Evolutionary conservation across 1,140 invertebrate species (phyloP).

Genomic region (Drosophila kepulauana): DNA sequence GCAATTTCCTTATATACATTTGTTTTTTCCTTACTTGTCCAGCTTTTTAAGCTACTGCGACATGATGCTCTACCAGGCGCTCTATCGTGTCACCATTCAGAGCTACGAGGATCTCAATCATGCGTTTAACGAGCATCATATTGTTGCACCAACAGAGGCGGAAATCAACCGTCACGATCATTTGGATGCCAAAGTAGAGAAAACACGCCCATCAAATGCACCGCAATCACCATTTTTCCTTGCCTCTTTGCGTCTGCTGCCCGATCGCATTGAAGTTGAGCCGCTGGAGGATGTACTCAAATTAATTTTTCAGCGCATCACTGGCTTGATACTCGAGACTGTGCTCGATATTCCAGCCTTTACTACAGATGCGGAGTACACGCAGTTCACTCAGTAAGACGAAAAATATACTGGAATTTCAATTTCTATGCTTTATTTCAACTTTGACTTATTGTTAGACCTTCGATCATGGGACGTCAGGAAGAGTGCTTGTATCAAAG

Average conservation of each 20-base stretch:
- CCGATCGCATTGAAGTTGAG: slow-evolving; percentile 83
- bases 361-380: slow-evolving; percentile 65
- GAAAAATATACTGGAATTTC: too few relatives aligned
- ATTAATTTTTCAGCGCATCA: slow-evolving; percentile 78
- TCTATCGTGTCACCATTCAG: slow-evolving; percentile 65
- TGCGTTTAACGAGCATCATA: slow-evolving; percentile 64
- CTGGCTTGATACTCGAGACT: slow-evolving; percentile 84
- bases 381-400: slow-evolving; percentile 66
- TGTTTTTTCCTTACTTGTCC: too few relatives aligned
- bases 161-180: slow-evolving; percentile 49
- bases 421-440: background rate
- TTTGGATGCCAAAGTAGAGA: slow-evolving; percentile 60
- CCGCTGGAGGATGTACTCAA: slow-evolving; percentile 82
- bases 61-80: slow-evolving; percentile 71
- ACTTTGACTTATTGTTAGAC: slow-evolving; percentile 79
- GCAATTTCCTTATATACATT: too few relatives aligned
- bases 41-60: slow-evolving; percentile 74
- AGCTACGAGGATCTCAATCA: slow-evolving; percentile 63
- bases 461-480: slow-evolving; percentile 88
- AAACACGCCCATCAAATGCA: slow-evolving; percentile 46
- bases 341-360: slow-evolving; percentile 72
- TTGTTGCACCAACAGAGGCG: slow-evolving; percentile 56
- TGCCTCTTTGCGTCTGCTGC: slow-evolving; percentile 70
- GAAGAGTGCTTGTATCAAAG: slow-evolving; percentile 87
- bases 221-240: slow-evolving; percentile 80